Evolutionary conservation across 2,888 invertebrate genomes (phyloP).

Genomic region (Dioctria linearis): DNA sequence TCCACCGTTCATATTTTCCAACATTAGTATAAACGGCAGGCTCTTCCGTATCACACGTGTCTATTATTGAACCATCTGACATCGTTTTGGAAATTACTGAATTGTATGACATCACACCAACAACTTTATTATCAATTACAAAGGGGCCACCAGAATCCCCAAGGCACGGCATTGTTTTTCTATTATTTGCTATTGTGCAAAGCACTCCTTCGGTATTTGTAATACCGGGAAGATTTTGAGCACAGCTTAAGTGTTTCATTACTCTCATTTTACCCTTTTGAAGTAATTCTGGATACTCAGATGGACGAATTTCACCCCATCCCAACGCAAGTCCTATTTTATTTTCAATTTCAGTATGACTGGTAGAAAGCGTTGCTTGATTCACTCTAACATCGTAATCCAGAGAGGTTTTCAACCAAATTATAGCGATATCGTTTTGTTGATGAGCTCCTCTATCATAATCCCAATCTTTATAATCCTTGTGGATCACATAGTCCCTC

Average conservation of each 20-base stretch:
- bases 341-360: neutral
- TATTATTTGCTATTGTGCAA: neutral
- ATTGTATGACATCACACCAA: neutral
- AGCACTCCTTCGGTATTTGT: neutral
- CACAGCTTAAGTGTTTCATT: neutral
- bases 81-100: neutral
- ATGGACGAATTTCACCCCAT: neutral
- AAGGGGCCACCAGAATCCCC: constrained; percentile 29
- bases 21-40: neutral
- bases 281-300: neutral
- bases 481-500: constrained; percentile 5
- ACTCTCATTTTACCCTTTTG: constrained; percentile 10
- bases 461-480: neutral
- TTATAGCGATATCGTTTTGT: constrained; percentile 14
- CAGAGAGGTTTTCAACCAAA: neutral
- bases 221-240: neutral
- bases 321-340: constrained; percentile 10
- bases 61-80: no score
- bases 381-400: neutral
- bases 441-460: neutral
- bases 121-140: neutral
- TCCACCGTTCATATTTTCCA: neutral
- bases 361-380: neutral
- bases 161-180: neutral
- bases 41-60: neutral